Evolutionary conservation across 30 jellyfish, hydroid and myxozoan genomes (phyloP).

Genomic region (Aurelia aurita complex sp. Pacific): DNA sequence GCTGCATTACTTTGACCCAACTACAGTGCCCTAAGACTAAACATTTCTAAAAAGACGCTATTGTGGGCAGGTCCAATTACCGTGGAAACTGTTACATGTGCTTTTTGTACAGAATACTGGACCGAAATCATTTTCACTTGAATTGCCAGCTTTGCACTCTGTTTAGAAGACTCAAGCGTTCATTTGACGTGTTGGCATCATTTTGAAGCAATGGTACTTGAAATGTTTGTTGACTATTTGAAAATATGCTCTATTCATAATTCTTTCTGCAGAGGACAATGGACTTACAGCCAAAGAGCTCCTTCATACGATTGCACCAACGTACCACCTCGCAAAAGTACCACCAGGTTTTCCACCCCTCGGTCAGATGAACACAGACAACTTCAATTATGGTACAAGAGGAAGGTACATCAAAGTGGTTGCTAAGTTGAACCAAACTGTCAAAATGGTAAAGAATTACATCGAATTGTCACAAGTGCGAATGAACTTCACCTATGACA

Average conservation of each 20-base stretch:
- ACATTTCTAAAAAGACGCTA: too few species aligned
- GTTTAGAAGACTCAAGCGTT: too few species aligned
- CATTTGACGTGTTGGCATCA: not conserved
- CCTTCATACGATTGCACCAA: slow-evolving; percentile 96
- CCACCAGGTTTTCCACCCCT: slow-evolving; percentile 99
- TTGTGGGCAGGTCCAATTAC: too few species aligned
- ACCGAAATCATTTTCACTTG: too few species aligned
- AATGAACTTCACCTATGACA: slow-evolving; percentile 91
- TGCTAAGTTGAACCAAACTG: slow-evolving; percentile 77
- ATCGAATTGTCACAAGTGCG: slow-evolving; percentile 62
- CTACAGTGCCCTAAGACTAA: too few species aligned
- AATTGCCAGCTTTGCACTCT: too few species aligned
- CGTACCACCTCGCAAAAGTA: slow-evolving; percentile 84
- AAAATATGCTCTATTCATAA: not conserved
- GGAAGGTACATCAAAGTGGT: slow-evolving; percentile 85
- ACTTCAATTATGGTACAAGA: slow-evolving; percentile 86
- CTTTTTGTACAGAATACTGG: too few species aligned
- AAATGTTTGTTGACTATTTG: not conserved
- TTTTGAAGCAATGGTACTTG: not conserved
- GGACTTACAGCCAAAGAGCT: slow-evolving; percentile 89
- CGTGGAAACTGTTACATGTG: too few species aligned
- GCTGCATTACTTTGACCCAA: too few species aligned
- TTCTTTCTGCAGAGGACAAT: slow-evolving; percentile 56
- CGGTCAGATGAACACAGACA: slow-evolving; percentile 87
- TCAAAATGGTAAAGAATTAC: slow-evolving; percentile 79